Evolutionary conservation across 2,888 invertebrate genomes (phyloP).

Genomic region (Spialia ferax): DNA sequence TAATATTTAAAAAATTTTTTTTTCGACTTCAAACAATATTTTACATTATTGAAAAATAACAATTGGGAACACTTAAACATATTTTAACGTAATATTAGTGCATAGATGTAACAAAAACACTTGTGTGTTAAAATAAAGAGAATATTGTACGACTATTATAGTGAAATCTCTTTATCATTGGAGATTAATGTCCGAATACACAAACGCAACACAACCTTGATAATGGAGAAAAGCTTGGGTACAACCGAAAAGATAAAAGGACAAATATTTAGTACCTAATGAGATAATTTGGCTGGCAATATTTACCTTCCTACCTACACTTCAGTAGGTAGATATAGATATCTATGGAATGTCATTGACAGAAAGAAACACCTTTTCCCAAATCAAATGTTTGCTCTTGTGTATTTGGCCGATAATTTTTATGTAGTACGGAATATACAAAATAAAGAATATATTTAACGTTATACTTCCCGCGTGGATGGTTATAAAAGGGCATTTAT

Average conservation of each 20-base stretch:
- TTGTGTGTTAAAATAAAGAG: constrained; percentile 65
- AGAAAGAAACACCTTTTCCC: constrained; percentile 15
- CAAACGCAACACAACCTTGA: constrained; percentile 29
- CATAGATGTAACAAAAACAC: constrained; percentile 76
- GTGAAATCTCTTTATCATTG: constrained; percentile 79
- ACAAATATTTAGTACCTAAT: not conserved
- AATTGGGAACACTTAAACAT: constrained; percentile 87
- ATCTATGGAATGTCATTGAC: too few species aligned
- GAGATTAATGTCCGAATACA: constrained; percentile 52
- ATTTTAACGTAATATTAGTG: constrained; percentile 84
- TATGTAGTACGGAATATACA: constrained; percentile 74
- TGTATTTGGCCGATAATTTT: constrained; percentile 59
- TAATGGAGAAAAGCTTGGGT: constrained; percentile 1
- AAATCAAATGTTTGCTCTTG: constrained; percentile 46
- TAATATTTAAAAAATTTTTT: constrained; percentile 20
- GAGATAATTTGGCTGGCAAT: too few species aligned
- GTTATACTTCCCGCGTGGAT: constrained; percentile 70
- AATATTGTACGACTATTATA: constrained; percentile 78
- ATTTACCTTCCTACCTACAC: not conserved
- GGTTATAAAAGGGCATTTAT: constrained; percentile 79
- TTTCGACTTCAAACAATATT: constrained; percentile 59
- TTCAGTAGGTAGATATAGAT: not conserved
- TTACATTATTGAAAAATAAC: constrained; percentile 74
- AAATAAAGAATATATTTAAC: constrained; percentile 67
- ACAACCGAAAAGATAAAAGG: not conserved